Evolutionary conservation across 2,888 invertebrate species (phyloP), one percentile per base, ranked within the genome.

Genomic region (Malthinus seriepunctatus): DNA sequence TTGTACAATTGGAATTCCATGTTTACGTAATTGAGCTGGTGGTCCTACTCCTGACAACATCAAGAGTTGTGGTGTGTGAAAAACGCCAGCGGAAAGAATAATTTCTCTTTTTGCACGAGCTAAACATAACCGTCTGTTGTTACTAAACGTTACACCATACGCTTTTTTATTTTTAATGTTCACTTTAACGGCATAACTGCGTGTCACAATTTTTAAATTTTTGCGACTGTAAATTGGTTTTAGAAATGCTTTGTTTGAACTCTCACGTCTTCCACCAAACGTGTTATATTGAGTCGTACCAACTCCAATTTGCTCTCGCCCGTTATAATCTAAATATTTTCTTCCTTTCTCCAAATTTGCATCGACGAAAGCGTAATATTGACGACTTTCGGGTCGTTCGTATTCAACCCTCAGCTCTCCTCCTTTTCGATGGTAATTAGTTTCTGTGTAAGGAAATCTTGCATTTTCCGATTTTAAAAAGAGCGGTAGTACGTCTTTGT

Each of bases 41-140:
- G 89, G 89, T 0, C 90, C 90, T 15, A 93, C 80, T 8, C 94
- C 94, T 0, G 93, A 92, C 9, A 93, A 75, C 89, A 93, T 88
- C 45, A 95, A 76, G 8, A 94, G 75, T 73, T 93, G 93, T 0
- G 94, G 91, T 0, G 92, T 89, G 62, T 88, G 90, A 32, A 94
- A 86, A 1, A 89, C 79, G 5, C 94, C 93, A 0, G 91, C 91
- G 8, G 88, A 85, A 11, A 93, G 76, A 48, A 94, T 83, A 1
- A 93, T 83, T 77, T 91, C 93, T 63, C 87, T 89, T 6, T 80
- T 82, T 3, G 89, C 91, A 3, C 76, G 71, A 8, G 81, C 80
- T n/a, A 75, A 66, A 59, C 77, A 85, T 63, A 80, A 80, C 68
- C 71, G 78, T 11, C 82, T 82, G 60, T 83, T 79, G 71, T 88